phyloP scores from a whole-genome alignment of 1,140 invertebrate genomes.

The Drepana arcuata region DNA sequence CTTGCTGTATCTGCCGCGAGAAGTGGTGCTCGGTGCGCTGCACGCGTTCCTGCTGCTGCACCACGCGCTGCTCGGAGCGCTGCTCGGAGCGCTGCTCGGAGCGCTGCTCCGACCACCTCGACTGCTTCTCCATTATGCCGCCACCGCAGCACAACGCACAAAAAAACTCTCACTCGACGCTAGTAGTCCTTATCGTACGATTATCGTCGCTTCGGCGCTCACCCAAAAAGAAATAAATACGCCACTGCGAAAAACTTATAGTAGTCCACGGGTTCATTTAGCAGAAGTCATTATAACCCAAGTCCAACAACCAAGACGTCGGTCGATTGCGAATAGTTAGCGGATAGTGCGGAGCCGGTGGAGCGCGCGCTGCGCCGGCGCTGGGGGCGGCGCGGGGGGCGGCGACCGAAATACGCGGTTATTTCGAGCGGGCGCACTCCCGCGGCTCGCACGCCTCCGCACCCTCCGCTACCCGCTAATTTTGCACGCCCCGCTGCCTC shows the following conservation, averaged over 20 bases:
- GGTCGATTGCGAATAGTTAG: slow-evolving; percentile 89
- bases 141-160: slow-evolving; percentile 52
- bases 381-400: slow-evolving; percentile 28
- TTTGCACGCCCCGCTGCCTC: background rate
- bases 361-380: slow-evolving; percentile 39
- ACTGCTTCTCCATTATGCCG: slow-evolving; percentile 56
- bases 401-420: slow-evolving; percentile 61
- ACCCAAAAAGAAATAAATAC: slow-evolving; percentile 45
- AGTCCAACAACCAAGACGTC: slow-evolving; percentile 88
- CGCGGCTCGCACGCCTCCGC: slow-evolving; percentile 26
- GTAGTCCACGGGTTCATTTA: slow-evolving; percentile 78
- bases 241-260: slow-evolving; percentile 63
- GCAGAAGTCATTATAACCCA: slow-evolving; percentile 88
- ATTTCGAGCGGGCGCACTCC: slow-evolving; percentile 53
- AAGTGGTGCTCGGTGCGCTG: slow-evolving; percentile 82
- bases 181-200: slow-evolving; percentile 43
- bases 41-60: slow-evolving; percentile 76
- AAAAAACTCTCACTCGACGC: slow-evolving; percentile 62
- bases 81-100: slow-evolving; percentile 72
- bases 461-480: slow-evolving; percentile 2
- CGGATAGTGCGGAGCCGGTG: slow-evolving; percentile 74
- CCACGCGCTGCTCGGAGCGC: slow-evolving; percentile 70
- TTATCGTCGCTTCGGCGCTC: slow-evolving; percentile 38
- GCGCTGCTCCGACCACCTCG: slow-evolving; percentile 74
- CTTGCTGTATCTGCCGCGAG: slow-evolving; percentile 84